Evolutionary conservation across 2,888 invertebrate species (phyloP).

Genomic region (Teinopalpus imperialis): DNA sequence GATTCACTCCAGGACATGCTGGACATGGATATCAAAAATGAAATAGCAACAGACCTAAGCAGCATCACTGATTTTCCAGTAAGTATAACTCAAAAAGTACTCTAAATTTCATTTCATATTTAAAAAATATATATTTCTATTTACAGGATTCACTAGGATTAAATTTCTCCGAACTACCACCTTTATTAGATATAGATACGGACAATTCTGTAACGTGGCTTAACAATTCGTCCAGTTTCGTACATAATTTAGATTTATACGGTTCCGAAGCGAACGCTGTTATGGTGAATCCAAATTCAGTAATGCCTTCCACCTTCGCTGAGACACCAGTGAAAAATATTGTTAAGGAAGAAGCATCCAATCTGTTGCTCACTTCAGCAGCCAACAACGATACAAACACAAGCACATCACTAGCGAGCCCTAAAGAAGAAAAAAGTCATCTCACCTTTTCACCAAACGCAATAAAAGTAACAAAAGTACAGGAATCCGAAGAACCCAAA

Average conservation of each 20-base stretch:
- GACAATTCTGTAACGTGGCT: conserved; percentile 83
- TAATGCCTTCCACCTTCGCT: conserved; percentile 89
- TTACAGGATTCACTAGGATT: conserved; percentile 82
- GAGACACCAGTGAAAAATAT: conserved; percentile 72
- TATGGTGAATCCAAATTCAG: conserved; percentile 95
- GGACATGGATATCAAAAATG: conserved; percentile 93
- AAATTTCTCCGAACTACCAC: conserved; percentile 84
- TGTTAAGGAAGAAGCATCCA: conserved; percentile 75
- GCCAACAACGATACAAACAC: conserved; percentile 54
- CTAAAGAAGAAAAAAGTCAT: conserved; percentile 86
- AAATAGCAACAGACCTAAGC: conserved; percentile 90
- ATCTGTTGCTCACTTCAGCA: conserved; percentile 70
- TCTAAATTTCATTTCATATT: neutral
- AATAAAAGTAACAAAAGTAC: conserved; percentile 83
- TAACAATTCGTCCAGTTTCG: conserved; percentile 83
- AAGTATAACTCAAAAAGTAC: conserved; percentile 36
- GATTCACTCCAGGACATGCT: conserved; percentile 94
- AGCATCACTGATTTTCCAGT: conserved; percentile 85
- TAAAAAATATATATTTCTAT: conserved; percentile 16
- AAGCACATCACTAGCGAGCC: conserved; percentile 80
- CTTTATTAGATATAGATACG: conserved; percentile 85
- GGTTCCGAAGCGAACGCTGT: conserved; percentile 88
- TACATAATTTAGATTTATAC: conserved; percentile 86
- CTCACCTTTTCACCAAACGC: conserved; percentile 87
- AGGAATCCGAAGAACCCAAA: conserved; percentile 54